phyloP scores from a whole-genome alignment of 2,888 invertebrate species.

The Tachina grossa region DNA sequence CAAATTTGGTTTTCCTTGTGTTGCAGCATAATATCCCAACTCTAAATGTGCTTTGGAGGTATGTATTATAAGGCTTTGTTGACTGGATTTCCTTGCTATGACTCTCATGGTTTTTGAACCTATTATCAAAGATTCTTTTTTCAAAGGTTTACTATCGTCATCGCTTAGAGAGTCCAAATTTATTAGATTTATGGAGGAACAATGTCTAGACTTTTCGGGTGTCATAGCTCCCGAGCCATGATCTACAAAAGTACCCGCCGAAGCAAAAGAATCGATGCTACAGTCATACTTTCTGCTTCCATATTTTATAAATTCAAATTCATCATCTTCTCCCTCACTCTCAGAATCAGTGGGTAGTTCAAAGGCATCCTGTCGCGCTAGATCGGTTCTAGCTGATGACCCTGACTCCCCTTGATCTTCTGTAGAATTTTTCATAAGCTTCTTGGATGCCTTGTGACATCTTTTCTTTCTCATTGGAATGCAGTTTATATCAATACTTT shows the following conservation, averaged over 20 bases:
- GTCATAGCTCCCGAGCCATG: slow-evolving; percentile 78
- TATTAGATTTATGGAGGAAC: slow-evolving; percentile 80
- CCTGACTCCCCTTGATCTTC: slow-evolving; percentile 69
- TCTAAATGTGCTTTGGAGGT: slow-evolving; percentile 84
- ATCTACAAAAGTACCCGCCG: slow-evolving; percentile 84
- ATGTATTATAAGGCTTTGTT: slow-evolving; percentile 81
- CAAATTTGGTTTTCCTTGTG: slow-evolving; percentile 5
- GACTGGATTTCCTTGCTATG: slow-evolving; percentile 78
- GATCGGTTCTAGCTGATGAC: slow-evolving; percentile 77
- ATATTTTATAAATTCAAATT: slow-evolving; percentile 87
- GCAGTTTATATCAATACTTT: slow-evolving; percentile 84
- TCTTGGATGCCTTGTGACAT: slow-evolving; percentile 81
- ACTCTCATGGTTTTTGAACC: slow-evolving; percentile 81
- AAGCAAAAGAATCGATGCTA: slow-evolving; percentile 75
- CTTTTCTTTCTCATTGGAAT: slow-evolving; percentile 84
- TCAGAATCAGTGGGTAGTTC: slow-evolving; percentile 83
- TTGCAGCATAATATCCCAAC: slow-evolving; percentile 73
- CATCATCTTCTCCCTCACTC: slow-evolving; percentile 80
- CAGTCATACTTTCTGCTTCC: slow-evolving; percentile 83
- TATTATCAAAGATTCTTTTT: slow-evolving; percentile 80
- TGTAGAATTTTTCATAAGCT: slow-evolving; percentile 73
- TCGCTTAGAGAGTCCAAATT: slow-evolving; percentile 76
- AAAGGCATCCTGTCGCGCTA: slow-evolving; percentile 85
- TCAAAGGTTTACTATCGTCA: slow-evolving; percentile 69
- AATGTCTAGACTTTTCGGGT: slow-evolving; percentile 73